A percentile compares a stretch with the other conserved stretches of the same genome.
Conservation (phyloP, 2,113 vertebrate genomes). For the Columba livia region DNA sequence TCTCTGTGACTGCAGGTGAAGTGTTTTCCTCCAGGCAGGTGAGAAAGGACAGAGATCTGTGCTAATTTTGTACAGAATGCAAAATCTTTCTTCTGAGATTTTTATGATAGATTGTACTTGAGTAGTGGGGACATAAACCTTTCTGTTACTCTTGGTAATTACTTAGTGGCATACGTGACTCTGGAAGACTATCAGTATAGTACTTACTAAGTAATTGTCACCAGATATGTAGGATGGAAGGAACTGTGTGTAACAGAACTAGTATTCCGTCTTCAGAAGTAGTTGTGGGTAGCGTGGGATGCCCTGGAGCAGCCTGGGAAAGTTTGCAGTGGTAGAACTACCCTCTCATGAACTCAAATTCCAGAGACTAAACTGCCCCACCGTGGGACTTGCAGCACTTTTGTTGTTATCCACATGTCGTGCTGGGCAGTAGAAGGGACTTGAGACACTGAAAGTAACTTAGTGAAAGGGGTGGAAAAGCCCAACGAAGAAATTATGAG, state of each 20-base stretch:
- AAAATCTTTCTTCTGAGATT: not conserved
- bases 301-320: not conserved
- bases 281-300: not conserved
- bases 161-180: not conserved
- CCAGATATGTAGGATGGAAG: not conserved
- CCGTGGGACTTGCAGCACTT: not conserved
- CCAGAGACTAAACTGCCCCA: not conserved
- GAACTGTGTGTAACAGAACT: not conserved
- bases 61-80: not conserved
- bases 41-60: not conserved
- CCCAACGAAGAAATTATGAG: not conserved
- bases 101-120: not conserved
- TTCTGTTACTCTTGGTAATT: not conserved
- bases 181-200: not conserved
- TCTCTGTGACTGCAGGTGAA: not conserved
- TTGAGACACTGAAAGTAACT: not conserved
- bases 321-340: not conserved
- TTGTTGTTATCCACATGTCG: not conserved
- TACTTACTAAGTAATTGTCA: not conserved
- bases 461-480: not conserved
- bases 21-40: not conserved
- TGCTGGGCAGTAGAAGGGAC: not conserved
- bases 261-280: not conserved
- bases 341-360: not conserved
- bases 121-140: not conserved